Evolutionary conservation across 2,888 invertebrate species (phyloP).

Genomic region (Lasius platythorax): DNA sequence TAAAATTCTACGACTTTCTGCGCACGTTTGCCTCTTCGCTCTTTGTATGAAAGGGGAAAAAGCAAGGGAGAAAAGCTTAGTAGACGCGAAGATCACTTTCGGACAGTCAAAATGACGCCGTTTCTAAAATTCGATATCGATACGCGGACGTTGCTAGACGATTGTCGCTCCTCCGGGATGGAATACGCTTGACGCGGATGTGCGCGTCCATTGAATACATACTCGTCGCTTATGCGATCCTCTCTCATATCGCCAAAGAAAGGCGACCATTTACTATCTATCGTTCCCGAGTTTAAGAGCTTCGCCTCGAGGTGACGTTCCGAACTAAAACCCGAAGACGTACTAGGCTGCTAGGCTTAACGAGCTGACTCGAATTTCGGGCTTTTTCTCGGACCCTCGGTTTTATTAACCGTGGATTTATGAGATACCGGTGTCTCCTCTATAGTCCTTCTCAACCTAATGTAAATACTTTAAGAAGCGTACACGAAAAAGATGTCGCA

Average conservation of each 20-base stretch:
- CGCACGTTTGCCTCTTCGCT: constrained; percentile 11
- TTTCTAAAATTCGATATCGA: constrained; percentile 59
- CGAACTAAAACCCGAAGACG: constrained; percentile 37
- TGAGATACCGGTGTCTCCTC: neutral
- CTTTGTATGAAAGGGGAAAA: neutral
- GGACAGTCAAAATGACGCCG: constrained; percentile 51
- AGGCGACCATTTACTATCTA: constrained; percentile 2
- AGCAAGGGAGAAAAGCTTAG: too few relatives aligned
- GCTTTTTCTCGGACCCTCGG: constrained; percentile 15
- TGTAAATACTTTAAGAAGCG: neutral
- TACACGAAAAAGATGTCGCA: neutral
- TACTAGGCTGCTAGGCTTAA: constrained; percentile 16
- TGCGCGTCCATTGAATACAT: constrained; percentile 48
- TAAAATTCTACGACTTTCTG: constrained; percentile 5
- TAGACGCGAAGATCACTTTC: constrained; percentile 22
- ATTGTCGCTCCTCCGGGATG: constrained; percentile 28
- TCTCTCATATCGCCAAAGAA: neutral
- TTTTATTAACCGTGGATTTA: constrained; percentile 41
- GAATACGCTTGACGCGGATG: constrained; percentile 38
- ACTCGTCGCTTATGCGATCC: constrained; percentile 2
- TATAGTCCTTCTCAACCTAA: neutral
- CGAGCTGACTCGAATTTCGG: constrained; percentile 32
- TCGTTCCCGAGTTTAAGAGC: constrained; percentile 22
- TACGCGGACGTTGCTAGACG: constrained; percentile 56
- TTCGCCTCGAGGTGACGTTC: neutral